phyloP scores from a whole-genome alignment of 2,888 invertebrate species.

The Brenthis ino region DNA sequence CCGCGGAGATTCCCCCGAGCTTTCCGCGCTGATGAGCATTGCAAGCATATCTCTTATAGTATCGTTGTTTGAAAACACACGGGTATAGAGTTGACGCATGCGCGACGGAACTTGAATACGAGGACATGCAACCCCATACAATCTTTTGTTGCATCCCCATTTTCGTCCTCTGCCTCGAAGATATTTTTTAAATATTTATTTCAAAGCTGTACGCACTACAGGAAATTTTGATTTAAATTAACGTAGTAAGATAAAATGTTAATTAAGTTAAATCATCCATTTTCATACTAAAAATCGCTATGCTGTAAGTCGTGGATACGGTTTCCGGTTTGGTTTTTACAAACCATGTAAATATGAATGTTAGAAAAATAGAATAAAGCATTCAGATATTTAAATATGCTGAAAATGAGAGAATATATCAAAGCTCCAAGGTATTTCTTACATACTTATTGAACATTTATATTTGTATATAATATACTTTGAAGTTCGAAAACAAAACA shows the following conservation, averaged over 20 bases:
- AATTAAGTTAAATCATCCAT: too few relatives aligned
- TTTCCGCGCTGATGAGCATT: conserved; percentile 51
- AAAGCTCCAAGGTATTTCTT: too few relatives aligned
- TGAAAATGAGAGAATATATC: too few relatives aligned
- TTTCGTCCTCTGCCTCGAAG: conserved; percentile 10
- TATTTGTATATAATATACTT: neutral
- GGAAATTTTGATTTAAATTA: neutral
- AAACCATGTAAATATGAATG: too few relatives aligned
- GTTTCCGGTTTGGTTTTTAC: too few relatives aligned
- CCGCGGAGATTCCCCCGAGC: conserved; percentile 52
- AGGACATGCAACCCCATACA: conserved; percentile 1
- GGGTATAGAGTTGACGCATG: conserved; percentile 21
- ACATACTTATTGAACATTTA: neutral
- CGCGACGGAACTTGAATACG: conserved; percentile 1
- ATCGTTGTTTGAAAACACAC: conserved; percentile 46
- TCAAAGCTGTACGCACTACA: neutral
- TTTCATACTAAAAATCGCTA: too few relatives aligned
- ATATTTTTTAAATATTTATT: conserved; percentile 2
- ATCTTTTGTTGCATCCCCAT: conserved; percentile 12
- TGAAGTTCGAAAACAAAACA: neutral
- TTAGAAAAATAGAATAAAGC: too few relatives aligned
- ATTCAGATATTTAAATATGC: too few relatives aligned
- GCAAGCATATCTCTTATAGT: conserved; percentile 42
- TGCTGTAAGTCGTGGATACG: too few relatives aligned
- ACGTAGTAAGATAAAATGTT: too few relatives aligned